A percentile compares a stretch with the other conserved stretches of the same genome.
These are phyloP conservation scores for Podilymbus podiceps DNA, from an alignment of 2,113 vertebrate species.

Conservation along the genomic window DNA sequence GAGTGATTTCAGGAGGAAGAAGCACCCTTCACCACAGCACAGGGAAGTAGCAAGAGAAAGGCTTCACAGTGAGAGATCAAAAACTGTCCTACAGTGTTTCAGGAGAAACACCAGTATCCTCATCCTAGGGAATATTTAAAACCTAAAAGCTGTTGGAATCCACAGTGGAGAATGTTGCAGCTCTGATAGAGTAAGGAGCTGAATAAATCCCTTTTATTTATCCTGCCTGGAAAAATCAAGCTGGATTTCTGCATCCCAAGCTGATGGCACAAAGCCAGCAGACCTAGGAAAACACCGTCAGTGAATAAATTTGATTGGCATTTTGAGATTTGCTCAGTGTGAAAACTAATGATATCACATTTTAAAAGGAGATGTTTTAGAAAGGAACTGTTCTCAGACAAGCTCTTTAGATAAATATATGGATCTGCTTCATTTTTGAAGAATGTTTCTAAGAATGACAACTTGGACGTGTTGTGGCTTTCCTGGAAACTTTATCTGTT, in stretches of 20 bases:
- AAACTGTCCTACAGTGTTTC: not conserved
- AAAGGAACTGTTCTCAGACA: not conserved
- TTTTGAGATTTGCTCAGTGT: not conserved
- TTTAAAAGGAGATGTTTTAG: not conserved
- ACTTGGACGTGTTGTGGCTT: not conserved
- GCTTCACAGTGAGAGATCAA: not conserved
- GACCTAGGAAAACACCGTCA: not conserved
- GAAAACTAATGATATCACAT: not conserved
- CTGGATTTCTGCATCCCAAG: not conserved
- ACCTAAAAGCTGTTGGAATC: not conserved
- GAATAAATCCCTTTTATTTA: not conserved
- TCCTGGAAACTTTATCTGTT: not conserved
- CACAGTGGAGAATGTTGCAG: not conserved
- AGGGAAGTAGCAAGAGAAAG: not conserved
- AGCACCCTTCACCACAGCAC: rapidly evolving
- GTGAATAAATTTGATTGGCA: not conserved
- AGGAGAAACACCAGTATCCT: not conserved
- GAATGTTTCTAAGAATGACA: not conserved
- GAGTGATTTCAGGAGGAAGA: not conserved
- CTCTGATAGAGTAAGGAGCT: not conserved
- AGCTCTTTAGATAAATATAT: not conserved
- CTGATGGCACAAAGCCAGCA: not conserved
- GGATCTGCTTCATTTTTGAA: not conserved
- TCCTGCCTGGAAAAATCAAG: not conserved
- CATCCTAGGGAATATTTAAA: not conserved